phyloP scores from a whole-genome alignment of 1,140 invertebrate species.

The Caenorhabditis remanei region DNA sequence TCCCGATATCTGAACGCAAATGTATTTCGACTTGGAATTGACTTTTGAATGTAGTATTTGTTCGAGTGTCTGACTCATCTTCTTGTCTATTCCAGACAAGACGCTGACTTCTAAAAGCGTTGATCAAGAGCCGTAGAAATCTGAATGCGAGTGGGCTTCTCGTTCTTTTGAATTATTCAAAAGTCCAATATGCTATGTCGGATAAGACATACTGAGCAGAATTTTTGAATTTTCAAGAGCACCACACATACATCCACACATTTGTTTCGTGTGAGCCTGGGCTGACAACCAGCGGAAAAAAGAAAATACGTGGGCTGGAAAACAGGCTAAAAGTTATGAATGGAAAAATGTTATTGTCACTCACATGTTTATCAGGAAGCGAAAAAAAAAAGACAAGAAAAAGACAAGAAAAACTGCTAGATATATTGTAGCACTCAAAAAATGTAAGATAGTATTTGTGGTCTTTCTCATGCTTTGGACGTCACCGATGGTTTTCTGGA shows the following conservation, averaged over 20 bases:
- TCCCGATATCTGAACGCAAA: neutral
- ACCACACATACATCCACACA: neutral
- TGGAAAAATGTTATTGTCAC: conserved; percentile 43
- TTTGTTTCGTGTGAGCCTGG: neutral
- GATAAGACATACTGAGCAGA: conserved; percentile 14
- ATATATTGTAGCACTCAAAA: conserved; percentile 19
- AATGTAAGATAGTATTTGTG: conserved; percentile 25
- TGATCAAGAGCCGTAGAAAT: conserved; percentile 14
- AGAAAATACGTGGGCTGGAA: neutral
- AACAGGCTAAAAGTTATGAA: conserved; percentile 30
- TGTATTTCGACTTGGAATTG: neutral
- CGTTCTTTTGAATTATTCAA: conserved; percentile 29
- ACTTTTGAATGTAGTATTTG: conserved; percentile 13
- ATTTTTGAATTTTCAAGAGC: conserved; percentile 37
- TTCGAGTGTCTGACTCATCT: conserved; percentile 23
- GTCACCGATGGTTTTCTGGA: neutral
- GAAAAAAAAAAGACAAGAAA: too few relatives aligned
- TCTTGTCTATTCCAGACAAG: conserved; percentile 6
- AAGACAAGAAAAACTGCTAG: neutral
- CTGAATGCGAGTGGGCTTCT: conserved; percentile 47
- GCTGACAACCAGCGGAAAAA: neutral
- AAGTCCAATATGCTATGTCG: conserved; percentile 1
- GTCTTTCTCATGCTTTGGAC: neutral
- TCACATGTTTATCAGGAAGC: neutral
- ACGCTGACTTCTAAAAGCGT: conserved; percentile 34